These are phyloP conservation scores for Aphelenchoides bicaudatus DNA, from an alignment of 2,888 invertebrate species.

Conservation along the genomic window DNA sequence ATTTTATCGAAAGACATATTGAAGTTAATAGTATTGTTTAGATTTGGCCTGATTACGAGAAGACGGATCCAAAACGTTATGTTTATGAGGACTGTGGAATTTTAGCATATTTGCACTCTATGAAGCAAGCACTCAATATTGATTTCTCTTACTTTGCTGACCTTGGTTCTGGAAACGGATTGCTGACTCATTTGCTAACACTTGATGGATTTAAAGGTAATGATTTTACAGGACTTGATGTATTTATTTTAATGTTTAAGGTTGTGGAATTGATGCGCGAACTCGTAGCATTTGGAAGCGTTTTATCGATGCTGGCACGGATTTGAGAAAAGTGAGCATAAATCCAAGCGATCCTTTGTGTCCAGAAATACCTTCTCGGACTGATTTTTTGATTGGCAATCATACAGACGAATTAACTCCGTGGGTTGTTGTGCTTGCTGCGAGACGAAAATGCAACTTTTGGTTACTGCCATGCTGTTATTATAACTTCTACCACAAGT, in stretches of 20 bases:
- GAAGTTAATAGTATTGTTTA: constrained; percentile 56
- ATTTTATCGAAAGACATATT: not conserved
- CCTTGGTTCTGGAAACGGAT: constrained; percentile 93
- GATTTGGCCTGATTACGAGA: constrained; percentile 87
- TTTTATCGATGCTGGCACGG: constrained; percentile 34
- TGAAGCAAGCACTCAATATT: constrained; percentile 10
- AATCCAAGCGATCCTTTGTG: constrained; percentile 33
- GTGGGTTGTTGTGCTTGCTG: constrained; percentile 90
- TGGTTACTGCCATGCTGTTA: constrained; percentile 93
- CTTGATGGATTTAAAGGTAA: constrained; percentile 38
- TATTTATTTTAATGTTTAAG: too few relatives aligned
- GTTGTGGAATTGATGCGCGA: constrained; percentile 61
- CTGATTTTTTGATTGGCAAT: constrained; percentile 77
- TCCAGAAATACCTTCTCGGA: constrained; percentile 29
- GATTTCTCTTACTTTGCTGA: constrained; percentile 73
- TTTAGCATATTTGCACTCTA: constrained; percentile 71
- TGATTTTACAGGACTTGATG: constrained; percentile 43
- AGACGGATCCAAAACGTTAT: constrained; percentile 87
- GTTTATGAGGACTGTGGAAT: constrained; percentile 95
- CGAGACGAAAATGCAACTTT: constrained; percentile 68
- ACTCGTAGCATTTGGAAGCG: constrained; percentile 80
- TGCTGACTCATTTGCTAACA: constrained; percentile 50
- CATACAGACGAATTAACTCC: constrained; percentile 98
- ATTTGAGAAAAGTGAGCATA: constrained; percentile 35
- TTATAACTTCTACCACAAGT: constrained; percentile 85